Conservation (phyloP, 2,797 vertebrate species). For the Sardinella longiceps region DNA sequence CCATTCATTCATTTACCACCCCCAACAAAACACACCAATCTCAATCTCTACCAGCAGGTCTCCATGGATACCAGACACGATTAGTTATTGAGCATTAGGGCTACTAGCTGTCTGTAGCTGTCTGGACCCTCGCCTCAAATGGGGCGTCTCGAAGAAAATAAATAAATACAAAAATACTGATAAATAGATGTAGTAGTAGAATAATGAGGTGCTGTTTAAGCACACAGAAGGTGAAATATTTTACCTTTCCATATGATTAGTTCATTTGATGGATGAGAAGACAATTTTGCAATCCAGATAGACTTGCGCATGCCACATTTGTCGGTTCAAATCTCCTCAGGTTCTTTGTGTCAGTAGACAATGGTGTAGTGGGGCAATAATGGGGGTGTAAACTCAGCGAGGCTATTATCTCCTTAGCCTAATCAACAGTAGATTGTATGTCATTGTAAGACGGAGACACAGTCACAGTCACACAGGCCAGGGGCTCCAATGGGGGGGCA, state of each 20-base stretch:
- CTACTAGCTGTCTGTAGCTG: constrained; percentile 7
- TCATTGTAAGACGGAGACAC: background rate
- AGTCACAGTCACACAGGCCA: background rate
- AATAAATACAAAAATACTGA: background rate
- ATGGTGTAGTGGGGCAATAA: background rate
- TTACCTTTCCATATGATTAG: background rate
- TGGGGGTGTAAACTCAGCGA: constrained; percentile 8
- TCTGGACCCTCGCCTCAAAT: constrained; percentile 12
- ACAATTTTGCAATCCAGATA: background rate
- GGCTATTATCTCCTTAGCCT: background rate
- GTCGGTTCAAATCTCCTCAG: background rate
- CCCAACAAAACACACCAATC: background rate
- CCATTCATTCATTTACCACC: constrained; percentile 2
- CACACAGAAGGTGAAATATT: background rate
- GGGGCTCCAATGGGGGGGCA: background rate
- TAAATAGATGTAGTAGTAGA: background rate
- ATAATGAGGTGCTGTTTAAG: background rate
- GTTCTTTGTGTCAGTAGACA: constrained; percentile 17
- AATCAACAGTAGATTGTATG: background rate
- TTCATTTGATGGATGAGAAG: background rate
- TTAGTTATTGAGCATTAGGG: background rate
- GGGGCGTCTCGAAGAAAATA: background rate
- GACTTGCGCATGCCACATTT: background rate
- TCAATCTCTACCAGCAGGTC: constrained; percentile 1
- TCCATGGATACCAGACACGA: constrained; percentile 21